Conservation (phyloP, 1,140 invertebrate genomes). For the Carcinoscorpius rotundicauda region DNA sequence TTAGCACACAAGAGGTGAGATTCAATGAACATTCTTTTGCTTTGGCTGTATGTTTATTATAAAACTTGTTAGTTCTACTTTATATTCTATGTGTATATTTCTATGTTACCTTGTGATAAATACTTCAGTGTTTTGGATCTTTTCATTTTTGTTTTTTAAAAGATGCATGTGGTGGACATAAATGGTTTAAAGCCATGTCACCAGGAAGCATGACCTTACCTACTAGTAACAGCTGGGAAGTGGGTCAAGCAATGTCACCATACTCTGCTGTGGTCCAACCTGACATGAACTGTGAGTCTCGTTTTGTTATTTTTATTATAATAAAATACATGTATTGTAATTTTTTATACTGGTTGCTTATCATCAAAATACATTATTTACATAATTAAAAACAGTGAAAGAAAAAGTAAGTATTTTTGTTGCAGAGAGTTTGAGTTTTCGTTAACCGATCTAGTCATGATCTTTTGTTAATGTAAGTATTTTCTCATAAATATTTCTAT, state of each 20-base stretch:
- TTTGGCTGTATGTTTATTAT: neutral
- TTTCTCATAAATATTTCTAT: no score
- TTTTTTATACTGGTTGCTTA: no score
- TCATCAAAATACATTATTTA: no score
- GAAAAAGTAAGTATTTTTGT: no score
- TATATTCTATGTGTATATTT: neutral
- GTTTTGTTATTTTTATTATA: no score
- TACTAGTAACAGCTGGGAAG: conserved; percentile 84
- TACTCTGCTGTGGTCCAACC: conserved; percentile 55
- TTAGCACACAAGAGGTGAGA: no score
- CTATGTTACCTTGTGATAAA: neutral
- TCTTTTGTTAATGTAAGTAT: no score
- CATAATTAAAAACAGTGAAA: no score
- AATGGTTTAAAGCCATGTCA: conserved; percentile 70
- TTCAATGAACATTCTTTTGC: no score
- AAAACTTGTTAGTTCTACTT: neutral
- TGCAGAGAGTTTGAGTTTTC: no score
- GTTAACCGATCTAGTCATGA: no score
- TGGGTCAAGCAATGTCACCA: conserved; percentile 73
- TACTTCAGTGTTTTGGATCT: neutral
- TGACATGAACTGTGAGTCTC: conserved; percentile 67
- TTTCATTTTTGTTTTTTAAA: conserved; percentile 1
- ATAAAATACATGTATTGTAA: no score
- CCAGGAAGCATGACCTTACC: conserved; percentile 88
- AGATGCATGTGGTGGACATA: conserved; percentile 18